phyloP scores from a whole-genome alignment of 2,797 vertebrate genomes.

The Trachurus trachurus region DNA sequence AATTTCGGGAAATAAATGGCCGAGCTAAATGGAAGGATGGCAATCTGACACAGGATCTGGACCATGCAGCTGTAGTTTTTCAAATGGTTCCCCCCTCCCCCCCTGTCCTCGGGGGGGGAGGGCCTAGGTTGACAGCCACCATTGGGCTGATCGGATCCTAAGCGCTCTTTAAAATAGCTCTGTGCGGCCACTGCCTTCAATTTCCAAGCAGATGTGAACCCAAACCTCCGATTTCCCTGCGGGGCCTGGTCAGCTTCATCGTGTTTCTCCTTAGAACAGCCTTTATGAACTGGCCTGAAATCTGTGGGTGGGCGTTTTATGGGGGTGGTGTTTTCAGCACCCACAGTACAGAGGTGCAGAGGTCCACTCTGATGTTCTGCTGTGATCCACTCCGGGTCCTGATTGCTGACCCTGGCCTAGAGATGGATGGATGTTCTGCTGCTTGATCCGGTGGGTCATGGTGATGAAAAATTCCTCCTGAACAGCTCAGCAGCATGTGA shows the following conservation, averaged over 20 bases:
- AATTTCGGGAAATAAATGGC: constrained; percentile 63
- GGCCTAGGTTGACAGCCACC: constrained; percentile 49
- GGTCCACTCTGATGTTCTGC: no score
- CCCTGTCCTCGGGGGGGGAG: constrained; percentile 44
- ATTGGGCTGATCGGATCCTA: constrained; percentile 54
- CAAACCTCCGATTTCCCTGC: constrained; percentile 17
- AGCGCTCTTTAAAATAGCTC: constrained; percentile 58
- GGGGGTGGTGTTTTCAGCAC: not conserved
- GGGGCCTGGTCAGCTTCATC: constrained; percentile 11
- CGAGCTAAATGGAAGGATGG: constrained; percentile 55
- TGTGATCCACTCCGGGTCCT: no score
- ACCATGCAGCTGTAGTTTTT: constrained; percentile 33
- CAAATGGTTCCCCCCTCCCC: constrained; percentile 38
- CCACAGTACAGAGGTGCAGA: not conserved
- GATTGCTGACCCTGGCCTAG: no score
- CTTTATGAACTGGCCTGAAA: not conserved
- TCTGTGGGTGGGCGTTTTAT: not conserved
- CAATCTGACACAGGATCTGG: constrained; percentile 49
- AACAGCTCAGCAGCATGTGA: not conserved
- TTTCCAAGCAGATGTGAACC: constrained; percentile 38
- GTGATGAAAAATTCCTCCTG: not conserved
- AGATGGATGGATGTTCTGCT: not conserved
- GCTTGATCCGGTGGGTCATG: not conserved
- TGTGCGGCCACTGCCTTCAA: constrained; percentile 43
- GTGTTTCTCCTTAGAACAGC: not conserved